A percentile compares a stretch with the other conserved stretches of the same genome.
These are phyloP conservation scores for Drosophila funebris DNA, from an alignment of 1,140 invertebrate species.

Conservation along the genomic window DNA sequence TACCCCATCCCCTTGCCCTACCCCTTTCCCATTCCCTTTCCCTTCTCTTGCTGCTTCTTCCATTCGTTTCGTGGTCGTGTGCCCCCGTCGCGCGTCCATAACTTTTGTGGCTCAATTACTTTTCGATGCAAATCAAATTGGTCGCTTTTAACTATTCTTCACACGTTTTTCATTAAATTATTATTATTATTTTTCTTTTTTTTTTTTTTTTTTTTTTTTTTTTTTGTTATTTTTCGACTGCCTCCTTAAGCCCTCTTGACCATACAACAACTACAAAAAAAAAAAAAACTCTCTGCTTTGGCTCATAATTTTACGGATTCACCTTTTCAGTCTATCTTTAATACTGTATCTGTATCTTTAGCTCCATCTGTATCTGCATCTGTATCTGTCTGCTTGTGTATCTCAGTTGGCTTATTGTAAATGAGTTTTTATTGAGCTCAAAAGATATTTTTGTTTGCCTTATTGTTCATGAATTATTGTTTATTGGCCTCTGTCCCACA, in stretches of 20 bases:
- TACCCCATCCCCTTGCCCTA: not conserved
- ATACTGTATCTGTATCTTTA: constrained; percentile 8
- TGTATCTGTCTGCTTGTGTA: constrained; percentile 10
- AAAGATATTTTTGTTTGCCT: constrained; percentile 70
- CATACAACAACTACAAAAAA: constrained; percentile 3
- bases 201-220: constrained; percentile 1
- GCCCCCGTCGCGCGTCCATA: constrained; percentile 72
- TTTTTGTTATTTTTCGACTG: constrained; percentile 26
- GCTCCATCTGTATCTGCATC: constrained; percentile 1
- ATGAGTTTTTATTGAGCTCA: constrained; percentile 72
- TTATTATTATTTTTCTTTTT: constrained; percentile 45
- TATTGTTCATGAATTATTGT: constrained; percentile 70
- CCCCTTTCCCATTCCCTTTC: not conserved
- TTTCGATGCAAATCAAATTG: constrained; percentile 83
- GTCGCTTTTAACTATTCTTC: constrained; percentile 79
- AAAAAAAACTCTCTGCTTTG: constrained; percentile 38
- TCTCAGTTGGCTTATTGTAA: constrained; percentile 44
- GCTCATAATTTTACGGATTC: constrained; percentile 57
- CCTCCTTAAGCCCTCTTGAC: constrained; percentile 41
- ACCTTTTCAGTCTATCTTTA: constrained; percentile 17
- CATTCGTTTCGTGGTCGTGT: constrained; percentile 49
- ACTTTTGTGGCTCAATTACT: constrained; percentile 82
- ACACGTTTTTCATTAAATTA: constrained; percentile 79
- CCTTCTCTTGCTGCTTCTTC: not conserved
- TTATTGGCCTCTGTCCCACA: constrained; percentile 47